Base-by-base conservation (phyloP, 2,113 vertebrate genomes). In the Bubo bubo region DNA sequence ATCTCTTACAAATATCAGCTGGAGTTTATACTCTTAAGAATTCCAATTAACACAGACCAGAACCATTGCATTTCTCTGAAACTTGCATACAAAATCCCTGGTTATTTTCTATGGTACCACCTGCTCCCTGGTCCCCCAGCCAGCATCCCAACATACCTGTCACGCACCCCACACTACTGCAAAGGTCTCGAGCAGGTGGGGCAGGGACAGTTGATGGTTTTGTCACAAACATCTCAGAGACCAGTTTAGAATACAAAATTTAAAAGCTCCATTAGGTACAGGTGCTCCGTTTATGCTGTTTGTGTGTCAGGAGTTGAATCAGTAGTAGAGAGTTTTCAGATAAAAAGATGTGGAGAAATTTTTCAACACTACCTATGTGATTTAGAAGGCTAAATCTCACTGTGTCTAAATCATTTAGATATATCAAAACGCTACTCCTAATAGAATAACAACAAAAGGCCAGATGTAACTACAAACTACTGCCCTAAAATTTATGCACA, bases 401-500 rank as follows among this genome's bases (percentile, higher is more conserved):
- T 6, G 50, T 20, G 19, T 56, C 79, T 45, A 14, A 60, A 66
- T 41, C 19, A 56, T 27, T 88, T 30, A 70, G 34, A 34, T 55
- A 13, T 2, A 75, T 11, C 4, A 13, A 64, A 86, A 84, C 94
- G 41, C 20, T 43, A 16, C 17, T 70, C n/a, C 43, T 45, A 45
- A 45, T 45, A 45, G 43, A 45, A 8, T 45, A 45, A 45, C 43
- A 45, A 18, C 7, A 45, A 18, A 45, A 45, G 43, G 43, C 43
- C 43, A 45, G 49, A 49, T 35, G 8, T 16, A 91, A 62, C 59
- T 84, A 74, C 45, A 80, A 92, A 62, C 45, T 28, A 97, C 88
- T 90, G 89, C 80, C 60, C 86, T 84, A 86, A 92, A 81, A 96
- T 85, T 97, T 91, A 96, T 94, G 88, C 91, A 97, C 83, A 96